A percentile compares a stretch with the other conserved stretches of the same genome.
phyloP scores from a whole-genome alignment of 2,797 vertebrate species.

The Cetoscarus ocellatus region DNA sequence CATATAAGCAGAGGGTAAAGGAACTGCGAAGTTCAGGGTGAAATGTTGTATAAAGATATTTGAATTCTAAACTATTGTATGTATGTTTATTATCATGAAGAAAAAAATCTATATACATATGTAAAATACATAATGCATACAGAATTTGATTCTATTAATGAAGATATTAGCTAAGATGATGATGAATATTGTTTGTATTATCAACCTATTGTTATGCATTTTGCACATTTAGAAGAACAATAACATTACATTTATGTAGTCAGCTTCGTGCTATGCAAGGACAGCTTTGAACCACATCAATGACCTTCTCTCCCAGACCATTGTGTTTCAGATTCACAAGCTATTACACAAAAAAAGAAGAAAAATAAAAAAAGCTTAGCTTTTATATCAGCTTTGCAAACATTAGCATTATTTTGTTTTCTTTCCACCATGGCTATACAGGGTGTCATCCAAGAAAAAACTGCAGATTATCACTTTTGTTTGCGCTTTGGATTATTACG shows the following conservation, averaged over 20 bases:
- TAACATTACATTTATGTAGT: conserved; percentile 92
- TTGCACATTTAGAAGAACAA: conserved; percentile 94
- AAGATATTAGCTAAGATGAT: conserved; percentile 87
- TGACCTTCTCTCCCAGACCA: conserved; percentile 68
- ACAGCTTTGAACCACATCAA: conserved; percentile 92
- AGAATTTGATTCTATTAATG: conserved; percentile 87
- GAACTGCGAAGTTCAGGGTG: conserved; percentile 72
- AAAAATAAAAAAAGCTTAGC: conserved; percentile 78
- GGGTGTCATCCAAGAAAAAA: conserved; percentile 74
- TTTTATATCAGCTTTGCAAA: conserved; percentile 88
- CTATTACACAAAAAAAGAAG: conserved; percentile 83
- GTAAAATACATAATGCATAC: conserved; percentile 83
- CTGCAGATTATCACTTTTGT: conserved; percentile 68
- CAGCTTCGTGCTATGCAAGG: conserved; percentile 98
- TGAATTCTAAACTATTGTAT: conserved; percentile 82
- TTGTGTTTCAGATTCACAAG: conserved; percentile 76
- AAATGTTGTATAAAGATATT: conserved; percentile 82
- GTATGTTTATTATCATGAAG: conserved; percentile 90
- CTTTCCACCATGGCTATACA: conserved; percentile 70
- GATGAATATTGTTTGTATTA: conserved; percentile 87
- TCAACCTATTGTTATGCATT: conserved; percentile 94
- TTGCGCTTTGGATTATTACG: conserved; percentile 84
- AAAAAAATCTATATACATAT: conserved; percentile 89
- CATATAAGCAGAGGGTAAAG: conserved; percentile 64
- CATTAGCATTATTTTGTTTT: conserved; percentile 78